These are phyloP conservation scores for Podarcis raffonei DNA, from an alignment of 2,113 vertebrate species.

Conservation along the genomic window DNA sequence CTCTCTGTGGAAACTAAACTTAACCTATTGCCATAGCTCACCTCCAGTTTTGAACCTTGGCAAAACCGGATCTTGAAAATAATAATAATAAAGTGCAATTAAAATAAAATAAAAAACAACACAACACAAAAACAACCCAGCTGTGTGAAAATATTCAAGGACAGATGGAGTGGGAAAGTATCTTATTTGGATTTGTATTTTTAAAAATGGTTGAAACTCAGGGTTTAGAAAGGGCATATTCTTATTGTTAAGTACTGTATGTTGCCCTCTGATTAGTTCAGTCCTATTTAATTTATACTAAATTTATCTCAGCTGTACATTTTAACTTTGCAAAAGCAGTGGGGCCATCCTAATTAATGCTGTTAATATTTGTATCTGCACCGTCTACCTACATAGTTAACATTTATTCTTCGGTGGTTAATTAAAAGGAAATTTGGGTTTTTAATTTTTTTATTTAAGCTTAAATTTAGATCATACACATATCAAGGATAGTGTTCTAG, in stretches of 20 bases:
- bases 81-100: constrained; percentile 70
- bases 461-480: background rate
- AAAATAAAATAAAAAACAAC: background rate
- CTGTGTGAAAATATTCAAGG: constrained; percentile 5
- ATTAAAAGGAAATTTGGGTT: background rate
- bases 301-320: constrained; percentile 64
- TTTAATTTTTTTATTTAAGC: background rate
- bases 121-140: too few relatives aligned
- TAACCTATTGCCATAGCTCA: background rate
- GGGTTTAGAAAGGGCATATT: background rate
- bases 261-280: constrained; percentile 41
- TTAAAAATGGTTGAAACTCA: background rate
- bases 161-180: background rate
- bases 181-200: background rate
- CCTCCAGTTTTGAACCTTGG: fast-evolving
- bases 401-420: constrained; percentile 30
- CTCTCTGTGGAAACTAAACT: fast-evolving
- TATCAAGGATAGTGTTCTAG: background rate
- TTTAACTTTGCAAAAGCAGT: constrained; percentile 51
- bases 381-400: constrained; percentile 51
- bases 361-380: constrained; percentile 53
- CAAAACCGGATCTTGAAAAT: constrained; percentile 12
- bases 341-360: constrained; percentile 59
- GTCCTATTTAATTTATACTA: constrained; percentile 54
- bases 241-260: background rate